Evolutionary conservation across 2,888 invertebrate genomes (phyloP).

Genomic region (Drosophila mimica): DNA sequence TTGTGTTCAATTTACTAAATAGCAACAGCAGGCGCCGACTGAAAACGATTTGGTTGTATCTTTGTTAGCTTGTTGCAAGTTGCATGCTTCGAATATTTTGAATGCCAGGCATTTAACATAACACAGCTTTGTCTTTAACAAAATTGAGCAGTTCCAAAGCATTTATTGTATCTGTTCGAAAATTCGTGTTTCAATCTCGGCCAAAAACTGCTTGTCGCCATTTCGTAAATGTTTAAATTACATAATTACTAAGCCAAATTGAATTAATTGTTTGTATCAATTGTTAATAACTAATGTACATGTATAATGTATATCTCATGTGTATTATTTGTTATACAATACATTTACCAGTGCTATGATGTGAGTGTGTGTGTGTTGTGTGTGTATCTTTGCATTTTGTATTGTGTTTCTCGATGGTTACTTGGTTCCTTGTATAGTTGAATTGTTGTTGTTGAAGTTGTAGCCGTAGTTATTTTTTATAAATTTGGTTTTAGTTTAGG

Average conservation of each 20-base stretch:
- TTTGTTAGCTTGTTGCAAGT: background rate
- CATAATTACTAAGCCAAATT: constrained; percentile 28
- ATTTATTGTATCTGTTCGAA: constrained; percentile 10
- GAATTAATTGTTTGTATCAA: constrained; percentile 13
- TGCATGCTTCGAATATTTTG: constrained; percentile 1
- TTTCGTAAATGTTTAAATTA: constrained; percentile 27
- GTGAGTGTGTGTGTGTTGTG: constrained; percentile 16
- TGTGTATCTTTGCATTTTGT: constrained; percentile 2
- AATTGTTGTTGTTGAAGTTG: background rate
- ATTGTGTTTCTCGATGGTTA: constrained; percentile 38
- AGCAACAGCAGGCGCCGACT: constrained; percentile 40
- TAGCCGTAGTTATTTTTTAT: constrained; percentile 5
- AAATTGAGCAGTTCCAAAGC: constrained; percentile 54
- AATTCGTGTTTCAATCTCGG: constrained; percentile 43
- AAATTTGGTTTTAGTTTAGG: constrained; percentile 27
- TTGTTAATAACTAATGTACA: constrained; percentile 40
- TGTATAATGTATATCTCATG: constrained; percentile 13
- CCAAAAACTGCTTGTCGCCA: constrained; percentile 29
- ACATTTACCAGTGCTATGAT: constrained; percentile 20
- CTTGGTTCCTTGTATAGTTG: constrained; percentile 40
- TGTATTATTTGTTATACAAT: constrained; percentile 21
- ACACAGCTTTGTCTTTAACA: constrained; percentile 53
- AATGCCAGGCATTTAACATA: constrained; percentile 30
- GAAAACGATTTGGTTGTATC: constrained; percentile 21
- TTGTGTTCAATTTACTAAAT: constrained; percentile 21